Evolutionary conservation across 2,113 vertebrate species (phyloP), one percentile per base, ranked within the genome.

Genomic region (Tringa solitaria): DNA sequence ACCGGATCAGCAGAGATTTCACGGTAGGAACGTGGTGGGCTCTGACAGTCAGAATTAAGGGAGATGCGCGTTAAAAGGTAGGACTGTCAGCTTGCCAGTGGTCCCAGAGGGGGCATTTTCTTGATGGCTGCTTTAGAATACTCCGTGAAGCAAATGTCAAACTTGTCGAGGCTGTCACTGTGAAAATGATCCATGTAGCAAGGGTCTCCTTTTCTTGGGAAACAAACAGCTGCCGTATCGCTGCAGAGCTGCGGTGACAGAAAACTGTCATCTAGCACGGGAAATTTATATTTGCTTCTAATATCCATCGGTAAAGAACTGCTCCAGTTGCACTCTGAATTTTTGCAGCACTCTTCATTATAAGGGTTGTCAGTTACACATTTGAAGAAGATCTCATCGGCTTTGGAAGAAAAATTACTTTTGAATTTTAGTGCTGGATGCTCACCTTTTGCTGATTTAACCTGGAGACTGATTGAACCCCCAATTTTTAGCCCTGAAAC

Each of bases 131-230:
- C 95, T 97, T 98, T 89, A 96, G 96, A 97, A 90, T 92, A 90
- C 95, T 96, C 97, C 92, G 87, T 89, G 96, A 98, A 98, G 98
- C 92, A 98, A 98, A 98, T 98, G 98, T 98, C 98, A 98, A 51
- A 96, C 98, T 98, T 98, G 98, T 98, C 98, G 95, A 96, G 95
- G 53, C 97, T 98, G 97, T 98, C 97, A 98, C 96, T 98, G 95
- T 98, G 98, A 98, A 97, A 98, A 97, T 97, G 97, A 98, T 98
- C 98, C 97, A 82, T 98, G 97, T 97, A 98, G 95, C 96, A 85
- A 89, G 96, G 97, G 96, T 98, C 98, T 97, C 84, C 96, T 97
- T 98, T 98, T 95, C 93, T 82, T 97, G 91, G 95, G 97, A 97
- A 98, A 96, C 87, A 98, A 98, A 97, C 98, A 98, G 96, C 98